phyloP scores from a whole-genome alignment of 2,113 vertebrate species.

The Budorcas taxicolor region DNA sequence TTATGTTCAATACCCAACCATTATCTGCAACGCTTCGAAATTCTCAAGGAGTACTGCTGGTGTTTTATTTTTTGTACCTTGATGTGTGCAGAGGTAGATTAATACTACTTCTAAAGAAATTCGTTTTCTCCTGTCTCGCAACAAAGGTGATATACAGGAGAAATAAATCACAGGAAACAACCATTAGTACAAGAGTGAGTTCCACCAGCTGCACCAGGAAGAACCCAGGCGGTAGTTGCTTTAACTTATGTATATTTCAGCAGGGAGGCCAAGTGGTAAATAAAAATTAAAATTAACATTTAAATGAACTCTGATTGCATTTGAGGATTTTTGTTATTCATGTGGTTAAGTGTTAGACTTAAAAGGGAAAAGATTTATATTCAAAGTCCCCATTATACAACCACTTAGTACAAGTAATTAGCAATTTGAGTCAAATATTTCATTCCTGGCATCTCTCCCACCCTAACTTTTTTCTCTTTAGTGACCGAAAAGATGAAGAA shows the following conservation, averaged over 20 bases:
- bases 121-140: slow-evolving; percentile 41
- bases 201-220: not conserved
- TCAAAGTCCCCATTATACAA: not conserved
- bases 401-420: slow-evolving; percentile 28
- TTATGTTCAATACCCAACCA: not conserved
- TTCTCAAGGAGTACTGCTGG: not conserved
- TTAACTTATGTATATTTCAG: not conserved
- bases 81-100: slow-evolving; percentile 18
- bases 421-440: not conserved
- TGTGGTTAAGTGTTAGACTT: not conserved
- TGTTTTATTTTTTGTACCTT: not conserved
- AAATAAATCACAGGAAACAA: slow-evolving; percentile 29
- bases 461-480: not conserved
- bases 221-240: not conserved
- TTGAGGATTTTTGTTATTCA: slow-evolving; percentile 38
- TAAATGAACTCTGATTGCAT: slow-evolving; percentile 59
- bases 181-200: not conserved
- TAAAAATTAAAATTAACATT: slow-evolving; percentile 65
- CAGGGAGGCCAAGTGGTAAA: slow-evolving; percentile 34
- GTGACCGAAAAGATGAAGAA: not conserved
- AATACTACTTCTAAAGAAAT: slow-evolving; percentile 47
- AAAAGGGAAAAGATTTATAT: slow-evolving; percentile 30
- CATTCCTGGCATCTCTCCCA: not conserved
- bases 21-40: not conserved
- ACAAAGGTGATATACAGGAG: not conserved